Evolutionary conservation across 2,797 vertebrate species (phyloP).

Genomic region (Okamejei kenojei): DNA sequence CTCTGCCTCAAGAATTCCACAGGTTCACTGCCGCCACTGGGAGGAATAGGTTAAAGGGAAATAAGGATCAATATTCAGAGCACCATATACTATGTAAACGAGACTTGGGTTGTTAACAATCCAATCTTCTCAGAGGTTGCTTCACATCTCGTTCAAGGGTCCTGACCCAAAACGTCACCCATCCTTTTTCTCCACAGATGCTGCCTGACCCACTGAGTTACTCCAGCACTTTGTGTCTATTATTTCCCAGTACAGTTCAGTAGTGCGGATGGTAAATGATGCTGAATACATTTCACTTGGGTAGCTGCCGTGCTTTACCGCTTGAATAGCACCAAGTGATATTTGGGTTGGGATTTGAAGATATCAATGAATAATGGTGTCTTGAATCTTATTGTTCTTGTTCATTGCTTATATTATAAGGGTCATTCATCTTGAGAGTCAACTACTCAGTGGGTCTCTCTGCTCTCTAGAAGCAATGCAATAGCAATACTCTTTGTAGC

Average conservation of each 20-base stretch:
- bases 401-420: constrained; percentile 7
- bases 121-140: not conserved
- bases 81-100: too few relatives aligned
- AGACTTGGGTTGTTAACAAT: not conserved
- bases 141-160: not conserved
- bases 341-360: not conserved
- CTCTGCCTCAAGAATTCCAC: too few relatives aligned
- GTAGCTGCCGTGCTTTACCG: not conserved
- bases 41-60: too few relatives aligned
- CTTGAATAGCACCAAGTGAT: not conserved
- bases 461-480: not conserved
- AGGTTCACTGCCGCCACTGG: too few relatives aligned
- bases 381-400: constrained; percentile 11
- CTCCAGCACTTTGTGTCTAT: not conserved
- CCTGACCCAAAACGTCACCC: too few relatives aligned
- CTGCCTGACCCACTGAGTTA: not conserved
- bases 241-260: not conserved
- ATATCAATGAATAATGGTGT: constrained; percentile 2
- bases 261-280: too few relatives aligned
- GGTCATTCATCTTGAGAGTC: constrained; percentile 2
- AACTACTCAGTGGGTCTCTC: not conserved
- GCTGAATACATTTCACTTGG: not conserved
- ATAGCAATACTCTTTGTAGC: not conserved
- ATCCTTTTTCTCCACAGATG: too few relatives aligned
- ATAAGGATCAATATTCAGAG: too few relatives aligned